Base-by-base conservation (phyloP, 2,113 vertebrate genomes). In the Chelonoidis abingdonii region DNA sequence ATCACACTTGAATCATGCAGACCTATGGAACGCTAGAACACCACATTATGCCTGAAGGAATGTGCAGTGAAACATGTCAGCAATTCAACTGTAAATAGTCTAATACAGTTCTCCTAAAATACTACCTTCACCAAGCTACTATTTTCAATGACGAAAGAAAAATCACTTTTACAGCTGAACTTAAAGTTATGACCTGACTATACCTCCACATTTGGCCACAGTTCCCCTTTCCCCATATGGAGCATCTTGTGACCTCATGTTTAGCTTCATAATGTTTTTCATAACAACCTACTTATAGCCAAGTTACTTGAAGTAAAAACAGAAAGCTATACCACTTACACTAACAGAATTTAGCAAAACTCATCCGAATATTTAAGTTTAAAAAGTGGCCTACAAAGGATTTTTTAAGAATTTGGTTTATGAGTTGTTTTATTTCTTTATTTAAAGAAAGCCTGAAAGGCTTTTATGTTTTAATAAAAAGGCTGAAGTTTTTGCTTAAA, bases 1-100 rank as follows among this genome's bases (percentile, higher is more conserved):
- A 95, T 92, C 95, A 88, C 87, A 93, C 90, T 86, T 91, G 94
- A 96, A 89, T 92, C 92, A 95, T n/a, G 80, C 94, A 97, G 95
- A 95, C 90, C 94, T 96, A 91, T 91, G 94, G 94, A 90, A 97
- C 91, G 95, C 89, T 89, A 89, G 80, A 96, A 81, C 90, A 82
- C 87, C 14, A 0, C 44, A 88, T 90, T 95, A 81, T 89, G 82
- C 85, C 87, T 80, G 80, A 72, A 95, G 90, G 94, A 95, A 95
- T 62, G 19, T 44, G 75, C 75, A 78, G 75, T 78, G 41, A 78
- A 78, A 78, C 25, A 47, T 47, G 81, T 89, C 95, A 96, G 62
- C 83, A 84, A 86, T 62, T 90, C 90, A 89, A 95, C 95, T 96
- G 94, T 41, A 94, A 92, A 95, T 90, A 91, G 87, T 94, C 89